Evolutionary conservation across 2,888 invertebrate genomes (phyloP).

Genomic region (Rhamphomyia laevipes): DNA sequence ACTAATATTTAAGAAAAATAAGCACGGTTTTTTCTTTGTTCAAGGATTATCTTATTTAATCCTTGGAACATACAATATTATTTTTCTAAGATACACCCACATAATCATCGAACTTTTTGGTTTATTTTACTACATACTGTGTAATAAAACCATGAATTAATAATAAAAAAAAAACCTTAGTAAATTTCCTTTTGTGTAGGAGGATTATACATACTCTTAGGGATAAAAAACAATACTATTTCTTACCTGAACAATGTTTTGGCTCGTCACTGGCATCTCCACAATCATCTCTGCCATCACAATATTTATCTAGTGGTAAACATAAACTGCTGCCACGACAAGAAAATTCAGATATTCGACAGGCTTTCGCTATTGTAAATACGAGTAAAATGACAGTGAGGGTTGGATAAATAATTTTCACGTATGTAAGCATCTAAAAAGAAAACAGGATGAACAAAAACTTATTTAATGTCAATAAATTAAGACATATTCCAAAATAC

Average conservation of each 20-base stretch:
- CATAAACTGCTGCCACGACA: constrained; percentile 59
- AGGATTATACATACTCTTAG: neutral
- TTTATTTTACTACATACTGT: no score
- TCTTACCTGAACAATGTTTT: constrained; percentile 58
- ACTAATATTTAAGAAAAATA: no score
- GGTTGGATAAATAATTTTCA: constrained; percentile 30
- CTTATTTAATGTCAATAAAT: neutral
- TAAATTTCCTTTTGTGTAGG: no score
- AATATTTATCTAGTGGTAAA: constrained; percentile 73
- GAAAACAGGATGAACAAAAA: constrained; percentile 9
- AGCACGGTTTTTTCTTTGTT: no score
- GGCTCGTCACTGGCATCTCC: constrained; percentile 80
- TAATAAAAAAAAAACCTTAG: no score
- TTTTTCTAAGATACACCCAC: no score
- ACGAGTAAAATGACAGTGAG: constrained; percentile 28
- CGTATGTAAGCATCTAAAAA: constrained; percentile 25
- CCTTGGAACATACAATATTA: no score
- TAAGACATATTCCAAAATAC: no score
- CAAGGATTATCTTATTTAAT: no score
- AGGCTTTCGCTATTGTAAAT: constrained; percentile 40
- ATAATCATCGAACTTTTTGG: no score
- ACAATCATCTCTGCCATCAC: constrained; percentile 75
- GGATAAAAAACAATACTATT: neutral
- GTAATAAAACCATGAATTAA: no score
- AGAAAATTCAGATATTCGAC: constrained; percentile 66